Percentiles rank a stretch among this genome's conserved stretches.
Conservation (phyloP, 2,113 vertebrate species). For the Callipepla californica region DNA sequence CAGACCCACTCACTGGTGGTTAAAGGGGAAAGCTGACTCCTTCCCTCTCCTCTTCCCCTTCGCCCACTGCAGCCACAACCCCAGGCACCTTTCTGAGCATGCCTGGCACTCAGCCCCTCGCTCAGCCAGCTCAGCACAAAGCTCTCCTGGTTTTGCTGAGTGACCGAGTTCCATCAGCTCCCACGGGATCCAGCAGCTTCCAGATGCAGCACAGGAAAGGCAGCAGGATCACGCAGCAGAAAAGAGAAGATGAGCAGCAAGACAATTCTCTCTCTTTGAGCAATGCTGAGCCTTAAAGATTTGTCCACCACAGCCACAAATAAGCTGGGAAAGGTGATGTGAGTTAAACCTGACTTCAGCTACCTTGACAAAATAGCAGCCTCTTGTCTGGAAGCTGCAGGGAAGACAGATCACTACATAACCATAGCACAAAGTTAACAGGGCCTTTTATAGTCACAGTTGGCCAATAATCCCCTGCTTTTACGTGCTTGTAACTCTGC, state of each 20-base stretch:
- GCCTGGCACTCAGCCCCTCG: neutral
- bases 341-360: neutral
- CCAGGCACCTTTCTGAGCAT: neutral
- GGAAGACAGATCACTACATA: neutral
- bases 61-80: neutral
- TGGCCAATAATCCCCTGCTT: neutral
- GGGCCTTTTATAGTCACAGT: accelerated
- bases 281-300: accelerated
- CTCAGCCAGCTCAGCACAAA: neutral
- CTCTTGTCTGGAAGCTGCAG: neutral
- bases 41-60: neutral
- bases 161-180: neutral
- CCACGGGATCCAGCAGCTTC: neutral
- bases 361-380: accelerated
- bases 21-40: neutral
- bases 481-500: neutral
- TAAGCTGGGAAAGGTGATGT: neutral
- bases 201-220: neutral
- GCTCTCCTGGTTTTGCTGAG: neutral
- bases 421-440: accelerated
- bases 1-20: neutral
- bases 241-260: neutral
- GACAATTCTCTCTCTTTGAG: accelerated
- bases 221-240: accelerated
- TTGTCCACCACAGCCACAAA: accelerated